phyloP scores from a whole-genome alignment of 1,140 invertebrate genomes.

The Lordiphosa mommai region DNA sequence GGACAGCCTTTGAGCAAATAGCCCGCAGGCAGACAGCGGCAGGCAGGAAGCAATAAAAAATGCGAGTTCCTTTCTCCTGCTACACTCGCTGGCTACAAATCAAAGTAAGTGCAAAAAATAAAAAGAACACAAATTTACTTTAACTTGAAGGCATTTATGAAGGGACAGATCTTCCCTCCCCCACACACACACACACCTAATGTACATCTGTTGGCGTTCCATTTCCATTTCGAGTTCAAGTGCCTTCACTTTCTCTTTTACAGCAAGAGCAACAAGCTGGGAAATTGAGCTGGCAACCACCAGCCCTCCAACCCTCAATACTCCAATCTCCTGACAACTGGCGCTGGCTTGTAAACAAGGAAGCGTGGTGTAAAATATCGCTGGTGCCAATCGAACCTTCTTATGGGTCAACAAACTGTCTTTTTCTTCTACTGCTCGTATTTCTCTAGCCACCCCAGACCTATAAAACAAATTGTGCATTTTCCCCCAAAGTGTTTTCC shows the following conservation, averaged over 20 bases:
- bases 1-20: constrained; percentile 19
- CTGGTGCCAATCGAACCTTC: constrained; percentile 56
- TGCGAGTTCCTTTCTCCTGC: not conserved
- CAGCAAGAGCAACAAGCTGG: not conserved
- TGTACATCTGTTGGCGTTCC: constrained; percentile 62
- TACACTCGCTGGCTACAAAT: constrained; percentile 36
- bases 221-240: constrained; percentile 70
- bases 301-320: not conserved
- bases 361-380: constrained; percentile 67
- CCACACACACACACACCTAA: constrained; percentile 5
- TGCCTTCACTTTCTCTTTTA: constrained; percentile 60
- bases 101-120: constrained; percentile 39
- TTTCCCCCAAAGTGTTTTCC: too few relatives aligned
- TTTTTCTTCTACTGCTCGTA: too few relatives aligned
- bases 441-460: too few relatives aligned
- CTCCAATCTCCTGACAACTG: constrained; percentile 5
- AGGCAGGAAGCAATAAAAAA: constrained; percentile 60
- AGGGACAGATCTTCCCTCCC: not conserved
- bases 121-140: not conserved
- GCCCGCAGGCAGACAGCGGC: not conserved
- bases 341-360: constrained; percentile 58
- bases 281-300: not conserved
- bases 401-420: too few relatives aligned
- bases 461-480: too few relatives aligned
- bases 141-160: constrained; percentile 26